phyloP scores from a whole-genome alignment of 1,140 invertebrate genomes.

The Eubasilissa regina region DNA sequence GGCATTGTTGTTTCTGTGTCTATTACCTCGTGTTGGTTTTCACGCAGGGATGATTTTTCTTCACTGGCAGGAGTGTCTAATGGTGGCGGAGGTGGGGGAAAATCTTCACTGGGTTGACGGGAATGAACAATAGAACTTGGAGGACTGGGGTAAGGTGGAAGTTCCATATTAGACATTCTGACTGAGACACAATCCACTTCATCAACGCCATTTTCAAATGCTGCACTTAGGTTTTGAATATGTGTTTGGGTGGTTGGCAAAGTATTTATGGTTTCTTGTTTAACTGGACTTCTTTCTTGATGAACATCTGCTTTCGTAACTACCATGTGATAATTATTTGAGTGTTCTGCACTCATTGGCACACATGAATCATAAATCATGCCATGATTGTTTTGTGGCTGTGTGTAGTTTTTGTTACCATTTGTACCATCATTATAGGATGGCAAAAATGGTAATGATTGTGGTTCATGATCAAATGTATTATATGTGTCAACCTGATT shows the following conservation, averaged over 20 bases:
- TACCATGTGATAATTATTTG: conserved; percentile 74
- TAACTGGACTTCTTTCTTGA: conserved; percentile 81
- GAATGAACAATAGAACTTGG: conserved; percentile 84
- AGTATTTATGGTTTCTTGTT: conserved; percentile 66
- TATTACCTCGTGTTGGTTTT: conserved; percentile 57
- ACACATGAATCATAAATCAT: conserved; percentile 56
- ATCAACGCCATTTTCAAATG: conserved; percentile 73
- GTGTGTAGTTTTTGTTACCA: conserved; percentile 60
- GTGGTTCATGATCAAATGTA: conserved; percentile 74
- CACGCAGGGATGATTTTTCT: conserved; percentile 70
- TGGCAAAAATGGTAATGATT: conserved; percentile 78
- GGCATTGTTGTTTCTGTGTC: conserved; percentile 65
- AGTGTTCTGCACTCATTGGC: conserved; percentile 20
- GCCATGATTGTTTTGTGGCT: conserved; percentile 55
- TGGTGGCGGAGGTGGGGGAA: conserved; percentile 88
- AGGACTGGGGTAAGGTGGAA: conserved; percentile 85
- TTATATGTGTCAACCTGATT: conserved; percentile 66
- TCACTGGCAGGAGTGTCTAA: conserved; percentile 77
- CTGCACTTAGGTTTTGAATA: conserved; percentile 66
- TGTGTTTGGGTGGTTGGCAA: conserved; percentile 64
- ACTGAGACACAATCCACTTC: conserved; percentile 73
- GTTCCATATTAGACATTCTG: conserved; percentile 61
- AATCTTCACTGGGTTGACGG: conserved; percentile 89
- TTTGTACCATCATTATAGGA: conserved; percentile 67
- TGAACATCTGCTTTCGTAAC: conserved; percentile 87